Percentiles rank a stretch among this genome's conserved stretches.
Conservation (phyloP, 2,797 vertebrate genomes). For the Diceros bicornis region DNA sequence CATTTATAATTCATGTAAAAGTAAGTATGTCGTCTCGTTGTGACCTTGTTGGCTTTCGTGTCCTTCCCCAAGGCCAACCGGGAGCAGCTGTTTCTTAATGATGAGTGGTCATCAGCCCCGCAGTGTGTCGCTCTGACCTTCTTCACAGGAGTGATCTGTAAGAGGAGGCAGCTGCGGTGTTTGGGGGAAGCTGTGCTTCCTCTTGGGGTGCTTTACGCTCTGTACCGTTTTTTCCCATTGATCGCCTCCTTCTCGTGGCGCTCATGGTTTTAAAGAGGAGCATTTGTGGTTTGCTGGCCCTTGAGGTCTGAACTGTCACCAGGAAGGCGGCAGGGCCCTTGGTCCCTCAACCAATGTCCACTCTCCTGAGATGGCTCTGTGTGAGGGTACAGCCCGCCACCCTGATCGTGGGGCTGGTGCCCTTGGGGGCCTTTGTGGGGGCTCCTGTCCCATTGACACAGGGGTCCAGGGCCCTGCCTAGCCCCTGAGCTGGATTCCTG, state of each 20-base stretch:
- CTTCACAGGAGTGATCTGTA: neutral
- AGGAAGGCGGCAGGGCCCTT: neutral
- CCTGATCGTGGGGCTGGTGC: no score
- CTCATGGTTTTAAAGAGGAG: neutral
- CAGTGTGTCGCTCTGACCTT: neutral
- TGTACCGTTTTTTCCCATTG: fast-evolving
- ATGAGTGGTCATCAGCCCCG: fast-evolving
- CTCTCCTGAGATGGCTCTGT: neutral
- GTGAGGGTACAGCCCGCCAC: neutral
- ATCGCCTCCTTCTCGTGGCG: neutral
- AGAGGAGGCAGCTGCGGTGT: fast-evolving
- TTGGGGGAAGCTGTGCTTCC: neutral
- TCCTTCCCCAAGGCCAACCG: neutral
- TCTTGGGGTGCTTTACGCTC: no score
- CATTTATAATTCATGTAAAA: neutral
- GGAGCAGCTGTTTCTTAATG: neutral
- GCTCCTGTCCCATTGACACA: neutral
- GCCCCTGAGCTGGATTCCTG: neutral
- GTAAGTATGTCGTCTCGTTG: neutral
- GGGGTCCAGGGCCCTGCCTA: neutral
- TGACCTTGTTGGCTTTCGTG: neutral
- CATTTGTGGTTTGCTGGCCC: neutral
- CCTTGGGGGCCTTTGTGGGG: neutral
- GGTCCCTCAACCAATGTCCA: neutral
- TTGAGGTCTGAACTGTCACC: neutral